Evolutionary conservation across 2,888 invertebrate species (phyloP).

Genomic region (Celastrina argiolus): DNA sequence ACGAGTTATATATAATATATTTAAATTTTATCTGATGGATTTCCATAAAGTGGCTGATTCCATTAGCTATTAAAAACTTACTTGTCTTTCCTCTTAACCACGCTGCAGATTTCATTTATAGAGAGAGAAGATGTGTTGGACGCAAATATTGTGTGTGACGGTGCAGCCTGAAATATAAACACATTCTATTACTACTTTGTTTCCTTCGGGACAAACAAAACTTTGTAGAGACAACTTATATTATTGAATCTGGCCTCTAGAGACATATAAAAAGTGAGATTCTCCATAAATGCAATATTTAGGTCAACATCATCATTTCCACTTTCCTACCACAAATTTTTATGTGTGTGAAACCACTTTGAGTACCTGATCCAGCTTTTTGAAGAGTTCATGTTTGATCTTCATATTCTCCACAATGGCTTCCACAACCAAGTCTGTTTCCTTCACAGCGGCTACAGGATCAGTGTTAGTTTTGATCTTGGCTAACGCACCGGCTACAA

Average conservation of each 20-base stretch:
- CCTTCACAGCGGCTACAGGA: conserved; percentile 78
- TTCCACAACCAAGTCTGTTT: conserved; percentile 88
- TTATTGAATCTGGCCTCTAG: no score
- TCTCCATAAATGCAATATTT: not conserved
- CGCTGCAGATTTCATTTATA: conserved; percentile 87
- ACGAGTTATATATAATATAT: no score
- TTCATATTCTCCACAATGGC: conserved; percentile 91
- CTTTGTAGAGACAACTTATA: no score
- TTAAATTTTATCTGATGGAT: no score
- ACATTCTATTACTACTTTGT: no score
- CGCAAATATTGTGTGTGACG: conserved; percentile 86
- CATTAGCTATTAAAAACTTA: conserved; percentile 36
- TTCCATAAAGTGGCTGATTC: no score
- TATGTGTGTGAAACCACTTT: not conserved
- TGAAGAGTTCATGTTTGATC: conserved; percentile 86
- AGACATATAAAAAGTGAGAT: no score
- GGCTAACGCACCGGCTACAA: conserved; percentile 79
- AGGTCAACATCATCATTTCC: not conserved
- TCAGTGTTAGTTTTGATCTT: conserved; percentile 81
- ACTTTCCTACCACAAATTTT: no score
- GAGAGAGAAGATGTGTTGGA: conserved; percentile 94
- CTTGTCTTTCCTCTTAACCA: conserved; percentile 84
- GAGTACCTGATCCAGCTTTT: conserved; percentile 80
- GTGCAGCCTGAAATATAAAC: conserved; percentile 75
- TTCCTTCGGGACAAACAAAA: no score